phyloP scores from a whole-genome alignment of 1,140 invertebrate genomes.

The Drosophila pectinifera region DNA sequence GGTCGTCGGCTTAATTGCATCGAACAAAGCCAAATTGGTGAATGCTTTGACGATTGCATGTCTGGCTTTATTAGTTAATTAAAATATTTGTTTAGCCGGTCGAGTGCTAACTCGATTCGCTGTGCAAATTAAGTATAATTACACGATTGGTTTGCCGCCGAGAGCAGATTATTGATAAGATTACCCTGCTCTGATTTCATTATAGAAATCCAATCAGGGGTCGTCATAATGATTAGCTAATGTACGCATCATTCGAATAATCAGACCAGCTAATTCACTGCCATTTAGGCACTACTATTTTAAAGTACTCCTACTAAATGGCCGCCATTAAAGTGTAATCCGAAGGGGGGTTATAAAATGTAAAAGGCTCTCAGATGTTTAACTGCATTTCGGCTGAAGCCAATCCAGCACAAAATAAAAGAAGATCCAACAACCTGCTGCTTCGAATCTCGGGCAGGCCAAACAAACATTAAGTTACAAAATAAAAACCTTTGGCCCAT shows the following conservation, averaged over 20 bases:
- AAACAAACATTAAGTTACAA: constrained; percentile 80
- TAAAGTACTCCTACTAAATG: constrained; percentile 45
- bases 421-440: constrained; percentile 67
- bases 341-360: constrained; percentile 53
- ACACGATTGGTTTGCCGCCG: constrained; percentile 36
- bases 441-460: constrained; percentile 39
- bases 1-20: constrained; percentile 26
- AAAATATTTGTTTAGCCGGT: constrained; percentile 31
- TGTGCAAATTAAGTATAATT: constrained; percentile 47
- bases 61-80: constrained; percentile 33
- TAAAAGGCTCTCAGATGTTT: constrained; percentile 51
- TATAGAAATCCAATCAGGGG: constrained; percentile 24
- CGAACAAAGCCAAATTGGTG: constrained; percentile 14
- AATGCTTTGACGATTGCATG: constrained; percentile 22
- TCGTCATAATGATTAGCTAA: constrained; percentile 13
- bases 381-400: constrained; percentile 61
- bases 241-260: not conserved
- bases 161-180: constrained; percentile 33
- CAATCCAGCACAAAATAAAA: constrained; percentile 7
- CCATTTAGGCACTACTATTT: constrained; percentile 25
- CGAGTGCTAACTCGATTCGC: constrained; percentile 42
- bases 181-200: constrained; percentile 28
- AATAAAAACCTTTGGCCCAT: constrained; percentile 78
- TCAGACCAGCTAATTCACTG: not conserved
- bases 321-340: constrained; percentile 41